These are phyloP conservation scores for Drosophila asahinai DNA, from an alignment of 1,140 invertebrate species.

Conservation along the genomic window DNA sequence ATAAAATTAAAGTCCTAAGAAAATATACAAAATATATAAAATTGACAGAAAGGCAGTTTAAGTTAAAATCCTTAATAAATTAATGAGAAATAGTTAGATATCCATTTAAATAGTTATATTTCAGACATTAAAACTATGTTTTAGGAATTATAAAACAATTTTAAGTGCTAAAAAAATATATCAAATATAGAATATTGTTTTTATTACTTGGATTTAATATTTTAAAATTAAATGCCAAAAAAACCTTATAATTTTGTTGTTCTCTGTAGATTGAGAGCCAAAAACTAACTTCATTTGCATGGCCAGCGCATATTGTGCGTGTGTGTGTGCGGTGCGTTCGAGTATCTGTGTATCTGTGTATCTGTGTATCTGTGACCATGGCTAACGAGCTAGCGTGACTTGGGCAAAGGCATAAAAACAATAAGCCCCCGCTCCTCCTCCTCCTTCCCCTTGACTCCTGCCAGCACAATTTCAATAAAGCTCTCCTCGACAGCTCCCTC, in stretches of 20 bases:
- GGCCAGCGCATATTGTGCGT: slow-evolving; percentile 54
- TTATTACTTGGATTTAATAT: neutral
- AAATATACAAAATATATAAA: too few species aligned
- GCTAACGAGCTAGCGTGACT: slow-evolving; percentile 71
- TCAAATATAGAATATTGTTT: neutral
- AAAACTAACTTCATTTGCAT: slow-evolving; percentile 82
- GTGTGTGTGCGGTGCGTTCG: slow-evolving; percentile 5
- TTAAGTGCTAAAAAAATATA: neutral
- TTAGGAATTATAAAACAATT: neutral
- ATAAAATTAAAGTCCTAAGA: too few species aligned
- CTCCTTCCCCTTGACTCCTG: neutral
- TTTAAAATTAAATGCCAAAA: neutral
- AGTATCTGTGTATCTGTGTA: slow-evolving; percentile 6
- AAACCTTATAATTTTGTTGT: neutral
- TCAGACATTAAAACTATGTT: too few species aligned
- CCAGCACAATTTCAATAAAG: slow-evolving; percentile 73
- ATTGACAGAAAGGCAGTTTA: too few species aligned
- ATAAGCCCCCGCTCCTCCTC: slow-evolving; percentile 27
- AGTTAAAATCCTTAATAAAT: too few species aligned
- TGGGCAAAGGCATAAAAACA: slow-evolving; percentile 68
- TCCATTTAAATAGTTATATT: too few species aligned
- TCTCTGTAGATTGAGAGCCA: slow-evolving; percentile 35
- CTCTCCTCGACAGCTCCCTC: slow-evolving; percentile 55
- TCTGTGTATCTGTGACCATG: slow-evolving; percentile 35
- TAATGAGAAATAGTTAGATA: too few species aligned